Conservation (phyloP, 1,140 invertebrate genomes). For the Paralvinella palmiformis region DNA sequence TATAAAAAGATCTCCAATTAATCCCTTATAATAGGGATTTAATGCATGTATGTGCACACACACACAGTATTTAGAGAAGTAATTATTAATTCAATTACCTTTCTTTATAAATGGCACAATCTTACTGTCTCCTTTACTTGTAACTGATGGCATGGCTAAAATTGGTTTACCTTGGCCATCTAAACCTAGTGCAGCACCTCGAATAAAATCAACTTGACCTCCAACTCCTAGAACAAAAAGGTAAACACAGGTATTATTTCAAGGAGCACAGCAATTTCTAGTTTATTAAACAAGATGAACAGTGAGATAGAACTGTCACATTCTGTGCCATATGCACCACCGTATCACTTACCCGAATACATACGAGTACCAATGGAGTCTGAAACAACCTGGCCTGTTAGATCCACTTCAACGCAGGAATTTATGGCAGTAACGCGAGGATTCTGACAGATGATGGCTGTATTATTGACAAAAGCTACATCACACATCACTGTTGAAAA, state of each 20-base stretch:
- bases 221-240: constrained; percentile 57
- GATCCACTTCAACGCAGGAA: constrained; percentile 90
- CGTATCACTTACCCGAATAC: constrained; percentile 70
- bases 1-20: no score
- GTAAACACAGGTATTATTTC: background rate
- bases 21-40: no score
- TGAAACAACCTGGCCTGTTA: constrained; percentile 86
- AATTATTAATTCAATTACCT: no score
- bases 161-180: constrained; percentile 89
- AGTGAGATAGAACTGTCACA: background rate
- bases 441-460: constrained; percentile 68
- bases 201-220: constrained; percentile 92
- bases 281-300: background rate
- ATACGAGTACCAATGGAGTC: constrained; percentile 89
- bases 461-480: constrained; percentile 79
- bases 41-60: no score
- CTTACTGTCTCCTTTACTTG: constrained; percentile 80
- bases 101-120: constrained; percentile 76
- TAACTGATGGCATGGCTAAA: constrained; percentile 81
- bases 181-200: constrained; percentile 80
- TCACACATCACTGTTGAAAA: constrained; percentile 68
- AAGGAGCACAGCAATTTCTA: background rate
- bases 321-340: background rate
- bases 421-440: constrained; percentile 93
- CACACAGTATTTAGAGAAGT: no score